Evolutionary conservation across 2,797 vertebrate genomes (phyloP).

Genomic region (Notolabrus celidotus): DNA sequence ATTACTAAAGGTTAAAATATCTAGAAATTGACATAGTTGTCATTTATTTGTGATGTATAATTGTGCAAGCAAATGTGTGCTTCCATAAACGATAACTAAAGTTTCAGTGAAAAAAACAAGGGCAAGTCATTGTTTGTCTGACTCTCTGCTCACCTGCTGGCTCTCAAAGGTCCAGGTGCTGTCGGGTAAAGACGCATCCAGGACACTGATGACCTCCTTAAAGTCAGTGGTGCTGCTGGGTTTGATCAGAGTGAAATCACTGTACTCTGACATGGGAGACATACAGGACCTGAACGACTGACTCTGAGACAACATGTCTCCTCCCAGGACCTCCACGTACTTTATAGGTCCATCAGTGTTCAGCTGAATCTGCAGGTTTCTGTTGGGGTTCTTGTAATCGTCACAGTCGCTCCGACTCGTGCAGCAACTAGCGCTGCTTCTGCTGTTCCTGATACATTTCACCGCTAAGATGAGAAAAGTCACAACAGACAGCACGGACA

Average conservation of each 20-base stretch:
- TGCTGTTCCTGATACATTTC: conserved; percentile 73
- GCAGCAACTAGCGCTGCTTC: conserved; percentile 68
- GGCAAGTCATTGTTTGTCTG: neutral
- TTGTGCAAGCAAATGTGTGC: too few species aligned
- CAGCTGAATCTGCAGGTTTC: conserved; percentile 82
- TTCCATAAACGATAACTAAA: too few species aligned
- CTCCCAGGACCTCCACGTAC: conserved; percentile 83
- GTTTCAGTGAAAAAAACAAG: too few species aligned
- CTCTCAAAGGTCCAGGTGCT: conserved; percentile 80
- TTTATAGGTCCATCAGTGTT: conserved; percentile 81
- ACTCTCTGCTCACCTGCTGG: conserved; percentile 71
- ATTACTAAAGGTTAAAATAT: too few species aligned
- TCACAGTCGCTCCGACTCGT: conserved; percentile 61
- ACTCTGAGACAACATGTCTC: conserved; percentile 81
- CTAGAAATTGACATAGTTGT: too few species aligned
- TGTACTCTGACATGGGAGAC: conserved; percentile 82
- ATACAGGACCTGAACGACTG: conserved; percentile 83
- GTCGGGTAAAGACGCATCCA: conserved; percentile 79
- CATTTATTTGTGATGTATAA: too few species aligned
- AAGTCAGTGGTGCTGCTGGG: conserved; percentile 80
- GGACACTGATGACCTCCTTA: conserved; percentile 76
- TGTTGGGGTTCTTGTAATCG: conserved; percentile 79
- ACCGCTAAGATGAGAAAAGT: conserved; percentile 75
- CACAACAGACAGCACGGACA: conserved; percentile 74
- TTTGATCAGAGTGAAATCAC: conserved; percentile 80